These are phyloP conservation scores for Cassiopea xamachana DNA, from an alignment of 30 jellyfish, hydroid and myxozoan genomes.

Conservation along the genomic window DNA sequence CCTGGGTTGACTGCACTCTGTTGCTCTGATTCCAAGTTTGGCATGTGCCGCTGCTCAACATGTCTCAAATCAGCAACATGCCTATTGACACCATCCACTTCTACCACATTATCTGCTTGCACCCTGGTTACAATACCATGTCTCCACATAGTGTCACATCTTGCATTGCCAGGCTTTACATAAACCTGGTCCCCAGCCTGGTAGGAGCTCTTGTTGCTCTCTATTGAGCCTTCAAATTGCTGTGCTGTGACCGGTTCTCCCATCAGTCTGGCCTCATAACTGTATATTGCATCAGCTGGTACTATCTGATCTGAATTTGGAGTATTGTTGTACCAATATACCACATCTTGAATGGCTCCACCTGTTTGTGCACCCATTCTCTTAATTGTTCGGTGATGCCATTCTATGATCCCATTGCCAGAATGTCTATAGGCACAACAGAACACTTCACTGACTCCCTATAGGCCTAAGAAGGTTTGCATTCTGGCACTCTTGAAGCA, in stretches of 20 bases:
- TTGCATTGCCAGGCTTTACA: conserved; percentile 2
- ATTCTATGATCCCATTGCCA: neutral
- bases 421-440: neutral
- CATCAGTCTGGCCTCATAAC: neutral
- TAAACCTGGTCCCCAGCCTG: conserved; percentile 15
- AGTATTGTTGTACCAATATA: conserved; percentile 28
- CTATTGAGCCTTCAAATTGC: conserved; percentile 5
- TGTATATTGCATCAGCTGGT: neutral
- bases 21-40: neutral
- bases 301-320: neutral
- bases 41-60: conserved; percentile 24
- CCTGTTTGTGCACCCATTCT: neutral
- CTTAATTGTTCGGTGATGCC: conserved; percentile 29
- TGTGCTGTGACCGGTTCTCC: conserved; percentile 19
- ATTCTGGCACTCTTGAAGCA: neutral
- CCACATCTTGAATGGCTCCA: neutral
- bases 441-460: neutral
- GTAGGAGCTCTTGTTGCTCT: conserved; percentile 4
- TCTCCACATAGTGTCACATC: conserved; percentile 20
- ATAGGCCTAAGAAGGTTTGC: neutral
- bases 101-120: neutral
- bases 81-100: conserved; percentile 26
- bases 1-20: conserved; percentile 25
- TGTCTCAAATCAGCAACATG: conserved; percentile 21
- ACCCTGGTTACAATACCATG: conserved; percentile 11